These are phyloP conservation scores for Dendroctonus valens DNA, from an alignment of 1,140 invertebrate species.

Conservation along the genomic window DNA sequence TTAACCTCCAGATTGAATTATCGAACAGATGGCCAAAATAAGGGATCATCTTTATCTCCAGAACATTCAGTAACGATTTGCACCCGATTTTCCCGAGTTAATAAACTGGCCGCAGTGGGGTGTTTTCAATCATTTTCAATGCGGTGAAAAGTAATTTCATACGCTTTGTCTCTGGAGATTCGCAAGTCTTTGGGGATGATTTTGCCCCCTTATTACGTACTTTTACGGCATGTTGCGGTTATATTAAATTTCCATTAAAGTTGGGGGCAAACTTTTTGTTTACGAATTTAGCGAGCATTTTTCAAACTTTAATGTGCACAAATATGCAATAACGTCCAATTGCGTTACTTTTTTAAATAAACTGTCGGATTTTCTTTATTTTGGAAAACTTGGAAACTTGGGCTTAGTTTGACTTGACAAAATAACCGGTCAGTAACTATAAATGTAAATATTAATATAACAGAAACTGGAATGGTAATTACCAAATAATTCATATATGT, in stretches of 20 bases:
- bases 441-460: no score
- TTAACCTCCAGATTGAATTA: conserved; percentile 36
- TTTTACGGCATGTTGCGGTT: conserved; percentile 35
- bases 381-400: no score
- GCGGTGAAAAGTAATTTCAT: conserved; percentile 41
- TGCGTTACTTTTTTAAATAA: no score
- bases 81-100: conserved; percentile 26
- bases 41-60: conserved; percentile 28
- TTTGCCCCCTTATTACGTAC: conserved; percentile 34
- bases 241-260: conserved; percentile 12
- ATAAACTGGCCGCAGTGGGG: conserved; percentile 23
- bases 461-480: no score
- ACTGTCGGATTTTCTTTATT: no score
- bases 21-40: conserved; percentile 39
- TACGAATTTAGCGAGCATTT: no score
- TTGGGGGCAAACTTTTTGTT: no score
- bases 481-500: no score
- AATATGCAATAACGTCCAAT: no score
- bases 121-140: conserved; percentile 34
- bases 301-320: no score
- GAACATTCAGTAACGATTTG: conserved; percentile 22
- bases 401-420: no score
- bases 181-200: conserved; percentile 17
- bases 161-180: conserved; percentile 30
- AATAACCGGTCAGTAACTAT: no score